These are phyloP conservation scores for Xerus rutilus DNA, from an alignment of 2,797 vertebrate species.

Conservation along the genomic window DNA sequence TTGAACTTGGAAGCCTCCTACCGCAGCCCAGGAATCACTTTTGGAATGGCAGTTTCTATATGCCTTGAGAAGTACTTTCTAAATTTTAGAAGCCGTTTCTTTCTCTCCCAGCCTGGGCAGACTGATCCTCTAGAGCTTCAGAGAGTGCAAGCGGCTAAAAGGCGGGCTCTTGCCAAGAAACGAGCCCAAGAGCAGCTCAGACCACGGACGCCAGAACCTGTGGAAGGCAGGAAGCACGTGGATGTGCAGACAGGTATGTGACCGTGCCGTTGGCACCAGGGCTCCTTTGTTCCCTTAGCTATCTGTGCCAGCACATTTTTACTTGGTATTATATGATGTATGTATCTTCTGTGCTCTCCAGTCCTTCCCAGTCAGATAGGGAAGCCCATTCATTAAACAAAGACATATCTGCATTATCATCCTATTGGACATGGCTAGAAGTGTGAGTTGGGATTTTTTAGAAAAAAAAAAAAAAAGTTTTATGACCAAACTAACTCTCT, in stretches of 20 bases:
- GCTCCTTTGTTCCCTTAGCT: not conserved
- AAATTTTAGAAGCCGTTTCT: constrained; percentile 49
- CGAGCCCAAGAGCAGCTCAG: constrained; percentile 85
- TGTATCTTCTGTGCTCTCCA: not conserved
- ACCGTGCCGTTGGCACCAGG: fast-evolving
- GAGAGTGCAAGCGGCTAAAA: constrained; percentile 87
- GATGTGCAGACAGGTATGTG: constrained; percentile 95
- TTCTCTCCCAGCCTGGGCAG: constrained; percentile 81
- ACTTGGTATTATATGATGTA: not conserved
- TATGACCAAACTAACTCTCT: not conserved
- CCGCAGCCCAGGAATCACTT: not conserved
- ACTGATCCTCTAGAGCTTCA: constrained; percentile 87
- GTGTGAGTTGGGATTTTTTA: not conserved
- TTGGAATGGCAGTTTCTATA: not conserved
- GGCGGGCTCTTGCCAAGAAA: constrained; percentile 86
- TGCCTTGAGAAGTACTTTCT: not conserved
- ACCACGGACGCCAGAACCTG: constrained; percentile 88
- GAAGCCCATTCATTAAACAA: not conserved
- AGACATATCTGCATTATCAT: not conserved
- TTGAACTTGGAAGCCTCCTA: no score
- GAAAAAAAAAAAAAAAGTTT: not conserved
- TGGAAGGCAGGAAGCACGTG: constrained; percentile 91
- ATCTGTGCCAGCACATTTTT: not conserved
- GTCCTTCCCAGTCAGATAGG: not conserved
- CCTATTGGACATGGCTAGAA: not conserved